A percentile compares a stretch with the other conserved stretches of the same genome.
These are phyloP conservation scores for Mormyrus iriodes DNA, from an alignment of 2,113 vertebrate genomes.

Conservation along the genomic window DNA sequence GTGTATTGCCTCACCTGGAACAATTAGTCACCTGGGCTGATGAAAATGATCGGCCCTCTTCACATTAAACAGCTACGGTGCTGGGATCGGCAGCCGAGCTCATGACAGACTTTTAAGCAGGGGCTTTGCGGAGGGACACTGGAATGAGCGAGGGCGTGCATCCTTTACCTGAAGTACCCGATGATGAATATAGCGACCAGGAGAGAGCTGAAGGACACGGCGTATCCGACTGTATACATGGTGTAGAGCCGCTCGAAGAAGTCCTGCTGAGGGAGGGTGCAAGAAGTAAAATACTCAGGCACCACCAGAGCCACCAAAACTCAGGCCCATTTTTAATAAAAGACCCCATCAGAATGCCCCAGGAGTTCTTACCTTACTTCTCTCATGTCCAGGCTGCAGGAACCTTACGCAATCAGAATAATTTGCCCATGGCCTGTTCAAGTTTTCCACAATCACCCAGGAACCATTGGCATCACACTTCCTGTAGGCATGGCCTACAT, in stretches of 20 bases:
- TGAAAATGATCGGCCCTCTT: not conserved
- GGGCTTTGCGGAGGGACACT: not conserved
- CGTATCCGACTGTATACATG: constrained; percentile 81
- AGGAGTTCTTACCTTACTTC: constrained; percentile 48
- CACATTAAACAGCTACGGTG: not conserved
- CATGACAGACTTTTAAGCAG: not conserved
- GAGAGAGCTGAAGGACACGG: constrained; percentile 76
- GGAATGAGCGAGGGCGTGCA: not conserved
- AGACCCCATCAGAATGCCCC: not conserved
- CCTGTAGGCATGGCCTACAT: constrained; percentile 67
- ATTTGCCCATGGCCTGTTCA: constrained; percentile 78
- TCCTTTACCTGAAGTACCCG: constrained; percentile 74
- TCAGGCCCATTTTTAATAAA: not conserved
- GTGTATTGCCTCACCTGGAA: not conserved
- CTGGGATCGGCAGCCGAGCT: not conserved
- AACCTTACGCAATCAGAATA: constrained; percentile 77
- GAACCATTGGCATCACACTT: constrained; percentile 71
- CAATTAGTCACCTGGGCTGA: not conserved
- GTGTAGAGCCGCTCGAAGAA: constrained; percentile 79
- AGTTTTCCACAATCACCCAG: constrained; percentile 69
- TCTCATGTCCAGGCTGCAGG: constrained; percentile 55
- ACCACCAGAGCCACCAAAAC: not conserved
- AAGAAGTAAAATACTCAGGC: not conserved
- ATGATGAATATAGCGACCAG: constrained; percentile 77
- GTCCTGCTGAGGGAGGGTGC: constrained; percentile 55